phyloP scores from a whole-genome alignment of 2,797 vertebrate genomes.

The Squalus acanthias region DNA sequence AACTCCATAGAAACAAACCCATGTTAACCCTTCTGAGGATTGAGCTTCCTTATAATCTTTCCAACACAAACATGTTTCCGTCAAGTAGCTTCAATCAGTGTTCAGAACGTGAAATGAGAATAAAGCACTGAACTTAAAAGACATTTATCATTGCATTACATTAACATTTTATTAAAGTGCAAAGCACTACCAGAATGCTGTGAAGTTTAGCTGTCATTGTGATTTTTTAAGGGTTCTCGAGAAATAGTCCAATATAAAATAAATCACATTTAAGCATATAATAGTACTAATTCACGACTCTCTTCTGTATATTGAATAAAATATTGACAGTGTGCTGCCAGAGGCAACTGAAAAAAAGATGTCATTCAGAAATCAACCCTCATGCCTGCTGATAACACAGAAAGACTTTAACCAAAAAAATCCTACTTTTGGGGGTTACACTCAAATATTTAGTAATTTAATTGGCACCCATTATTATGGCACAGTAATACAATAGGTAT shows the following conservation, averaged over 20 bases:
- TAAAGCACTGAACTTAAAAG: background rate
- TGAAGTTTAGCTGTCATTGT: background rate
- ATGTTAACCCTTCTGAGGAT: background rate
- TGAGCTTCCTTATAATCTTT: background rate
- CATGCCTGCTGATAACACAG: background rate
- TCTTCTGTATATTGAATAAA: background rate
- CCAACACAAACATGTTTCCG: background rate
- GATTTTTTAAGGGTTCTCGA: background rate
- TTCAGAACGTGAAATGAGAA: background rate
- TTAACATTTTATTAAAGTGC: background rate
- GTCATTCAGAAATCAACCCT: background rate
- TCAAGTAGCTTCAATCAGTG: background rate
- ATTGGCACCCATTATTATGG: background rate
- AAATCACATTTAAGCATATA: background rate
- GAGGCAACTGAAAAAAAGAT: background rate
- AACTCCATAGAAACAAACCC: conserved; percentile 14
- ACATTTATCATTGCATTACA: background rate
- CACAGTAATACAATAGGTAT: background rate
- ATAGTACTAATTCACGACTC: background rate
- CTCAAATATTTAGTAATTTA: background rate
- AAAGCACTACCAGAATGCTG: background rate
- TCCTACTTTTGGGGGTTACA: background rate
- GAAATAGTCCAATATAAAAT: conserved; percentile 12
- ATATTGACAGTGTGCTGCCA: background rate
- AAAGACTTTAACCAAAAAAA: background rate